phyloP scores from a whole-genome alignment of 2,888 invertebrate species.

The Torymus tubicola region DNA sequence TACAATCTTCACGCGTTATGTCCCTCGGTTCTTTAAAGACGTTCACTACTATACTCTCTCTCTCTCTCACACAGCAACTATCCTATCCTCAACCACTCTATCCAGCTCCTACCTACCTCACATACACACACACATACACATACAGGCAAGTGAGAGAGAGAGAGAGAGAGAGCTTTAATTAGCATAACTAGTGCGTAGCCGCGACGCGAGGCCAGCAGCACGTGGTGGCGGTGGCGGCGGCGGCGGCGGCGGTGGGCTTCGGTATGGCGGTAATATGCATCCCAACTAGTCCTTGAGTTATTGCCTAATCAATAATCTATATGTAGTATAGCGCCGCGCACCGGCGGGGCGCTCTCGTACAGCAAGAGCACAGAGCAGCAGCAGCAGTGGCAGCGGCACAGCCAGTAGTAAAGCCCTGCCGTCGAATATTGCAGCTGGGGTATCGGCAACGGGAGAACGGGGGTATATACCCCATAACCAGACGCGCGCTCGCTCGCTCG shows the following conservation, averaged over 20 bases:
- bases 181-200: conserved; percentile 72
- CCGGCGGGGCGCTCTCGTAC: neutral
- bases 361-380: no score
- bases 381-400: neutral
- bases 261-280: conserved; percentile 75
- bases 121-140: no score
- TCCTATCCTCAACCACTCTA: no score
- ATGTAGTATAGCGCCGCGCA: conserved; percentile 67
- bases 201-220: conserved; percentile 25
- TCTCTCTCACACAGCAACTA: no score
- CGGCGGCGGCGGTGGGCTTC: conserved; percentile 33
- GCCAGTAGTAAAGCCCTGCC: conserved; percentile 61
- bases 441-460: no score
- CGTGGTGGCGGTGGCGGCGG: conserved; percentile 19
- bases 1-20: no score
- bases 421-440: conserved; percentile 73
- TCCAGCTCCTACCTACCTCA: no score
- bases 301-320: conserved; percentile 77
- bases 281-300: conserved; percentile 76
- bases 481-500: no score
- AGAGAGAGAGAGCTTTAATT: conserved; percentile 67
- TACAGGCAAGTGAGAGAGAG: no score
- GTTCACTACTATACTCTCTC: no score
- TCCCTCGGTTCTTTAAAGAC: no score
- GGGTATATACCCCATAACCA: no score